Evolutionary conservation across 2,797 vertebrate species (phyloP), one percentile per base, ranked within the genome.

Genomic region (Eleutherodactylus coqui): DNA sequence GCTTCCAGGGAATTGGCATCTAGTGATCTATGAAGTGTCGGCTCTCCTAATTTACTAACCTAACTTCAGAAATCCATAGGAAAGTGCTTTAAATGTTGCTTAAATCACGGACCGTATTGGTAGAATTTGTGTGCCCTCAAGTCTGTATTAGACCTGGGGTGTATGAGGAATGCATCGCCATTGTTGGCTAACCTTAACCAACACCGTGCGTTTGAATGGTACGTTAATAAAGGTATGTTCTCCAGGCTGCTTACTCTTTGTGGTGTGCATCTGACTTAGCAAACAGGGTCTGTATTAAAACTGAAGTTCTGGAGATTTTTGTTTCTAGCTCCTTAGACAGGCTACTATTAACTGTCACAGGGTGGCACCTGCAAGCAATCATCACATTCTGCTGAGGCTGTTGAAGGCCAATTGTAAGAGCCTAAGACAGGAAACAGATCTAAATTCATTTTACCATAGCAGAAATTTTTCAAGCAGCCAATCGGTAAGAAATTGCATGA

Each of bases 21-120:
- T 77, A 89, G 79, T 89, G 85, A 88, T 91, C 88, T 91, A 86
- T 88, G 88, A 90, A 90, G 87, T 82, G 90, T 87, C 41, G 89
- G 90, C 90, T 91, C 90, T 0, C 2, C 89, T 60, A 58, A 87
- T 87, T 79, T 91, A 88, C 86, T 90, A 87, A 83, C 86, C 86
- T 88, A 58, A 86, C 82, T 89, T 2, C 3, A 89, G 86, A 89
- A 91, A 84, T 86, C 53, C 86, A 81, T 49, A 34, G 86, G 91
- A 90, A 83, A 53, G 83, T 69, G 76, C 27, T 47, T 29, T 87
- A 91, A 91, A 87, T 64, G 78, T 55, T 86, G 34, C 53, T 90
- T 81, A 84, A 90, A 79, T 80, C 27, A 87, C 84, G 84, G 45
- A 38, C 88, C 81, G 81, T 90, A 88, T 75, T 89, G 88, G 82